These are phyloP conservation scores for Phycodurus eques DNA, from an alignment of 2,113 vertebrate species.

Conservation along the genomic window DNA sequence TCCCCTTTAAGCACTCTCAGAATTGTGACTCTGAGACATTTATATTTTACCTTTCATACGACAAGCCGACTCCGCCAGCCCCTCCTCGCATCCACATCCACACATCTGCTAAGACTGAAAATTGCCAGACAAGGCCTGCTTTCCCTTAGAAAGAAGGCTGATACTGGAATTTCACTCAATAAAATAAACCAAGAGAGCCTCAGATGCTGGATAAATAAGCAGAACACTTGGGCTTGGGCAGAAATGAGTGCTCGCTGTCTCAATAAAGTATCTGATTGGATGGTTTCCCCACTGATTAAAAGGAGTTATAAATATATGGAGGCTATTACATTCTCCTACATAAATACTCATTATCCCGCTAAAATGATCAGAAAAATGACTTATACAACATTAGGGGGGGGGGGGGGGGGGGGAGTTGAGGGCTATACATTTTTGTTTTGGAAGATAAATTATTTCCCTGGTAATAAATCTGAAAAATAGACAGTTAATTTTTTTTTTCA, in stretches of 20 bases:
- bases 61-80: background rate
- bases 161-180: conserved; percentile 64
- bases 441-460: conserved; percentile 21
- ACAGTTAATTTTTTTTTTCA: background rate
- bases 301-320: conserved; percentile 63
- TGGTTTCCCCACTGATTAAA: conserved; percentile 68
- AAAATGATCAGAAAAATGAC: conserved; percentile 67
- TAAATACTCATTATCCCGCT: conserved; percentile 66
- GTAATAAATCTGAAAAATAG: conserved; percentile 17
- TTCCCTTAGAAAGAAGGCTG: conserved; percentile 34
- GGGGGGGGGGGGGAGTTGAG: background rate
- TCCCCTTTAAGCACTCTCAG: background rate
- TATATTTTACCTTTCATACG: background rate
- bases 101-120: conserved; percentile 49
- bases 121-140: conserved; percentile 24
- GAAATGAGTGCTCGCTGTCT: conserved; percentile 23
- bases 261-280: conserved; percentile 65
- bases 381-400: conserved; percentile 52
- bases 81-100: background rate
- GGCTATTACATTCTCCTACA: conserved; percentile 58
- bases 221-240: conserved; percentile 36
- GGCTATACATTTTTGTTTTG: conserved; percentile 28
- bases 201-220: conserved; percentile 71
- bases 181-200: conserved; percentile 69
- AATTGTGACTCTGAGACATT: background rate